Conservation (phyloP, 1,140 invertebrate genomes). For the Drosophila ercepeae region DNA sequence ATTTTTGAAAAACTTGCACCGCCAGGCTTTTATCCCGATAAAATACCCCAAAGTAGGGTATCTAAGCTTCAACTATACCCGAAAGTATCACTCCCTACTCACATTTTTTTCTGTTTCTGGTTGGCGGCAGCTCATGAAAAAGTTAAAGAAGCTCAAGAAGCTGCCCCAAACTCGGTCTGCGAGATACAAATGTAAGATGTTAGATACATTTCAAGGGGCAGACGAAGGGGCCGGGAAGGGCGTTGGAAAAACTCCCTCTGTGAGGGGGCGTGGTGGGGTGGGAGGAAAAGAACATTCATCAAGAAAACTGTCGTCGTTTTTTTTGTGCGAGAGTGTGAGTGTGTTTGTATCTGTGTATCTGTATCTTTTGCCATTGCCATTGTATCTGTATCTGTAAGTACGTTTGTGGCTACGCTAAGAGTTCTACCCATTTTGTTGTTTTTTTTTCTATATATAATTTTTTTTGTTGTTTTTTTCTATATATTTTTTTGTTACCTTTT, state of each 20-base stretch:
- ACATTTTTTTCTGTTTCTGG: conserved; percentile 36
- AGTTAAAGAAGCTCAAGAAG: conserved; percentile 9
- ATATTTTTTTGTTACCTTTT: conserved; percentile 11
- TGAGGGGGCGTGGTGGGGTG: background rate
- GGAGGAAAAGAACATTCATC: conserved; percentile 71
- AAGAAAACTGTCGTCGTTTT: conserved; percentile 81
- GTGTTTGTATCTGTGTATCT: conserved; percentile 5
- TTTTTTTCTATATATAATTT: conserved; percentile 30
- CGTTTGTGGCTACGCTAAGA: conserved; percentile 61
- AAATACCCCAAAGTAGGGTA: background rate
- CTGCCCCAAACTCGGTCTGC: conserved; percentile 12
- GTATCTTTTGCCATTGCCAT: conserved; percentile 9
- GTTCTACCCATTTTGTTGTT: conserved; percentile 60
- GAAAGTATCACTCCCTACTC: background rate
- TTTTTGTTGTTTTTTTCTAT: conserved; percentile 24
- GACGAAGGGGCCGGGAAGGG: background rate
- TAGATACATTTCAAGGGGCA: conserved; percentile 30
- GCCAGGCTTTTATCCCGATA: too few species aligned
- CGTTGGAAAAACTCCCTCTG: conserved; percentile 66
- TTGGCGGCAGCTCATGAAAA: conserved; percentile 52
- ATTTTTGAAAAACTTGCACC: too few species aligned
- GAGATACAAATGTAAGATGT: conserved; percentile 57
- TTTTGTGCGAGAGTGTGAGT: conserved; percentile 17
- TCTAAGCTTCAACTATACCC: background rate
- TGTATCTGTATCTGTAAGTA: conserved; percentile 56